Conservation (phyloP, 1,140 invertebrate species). For the Drosophila nikananu region DNA sequence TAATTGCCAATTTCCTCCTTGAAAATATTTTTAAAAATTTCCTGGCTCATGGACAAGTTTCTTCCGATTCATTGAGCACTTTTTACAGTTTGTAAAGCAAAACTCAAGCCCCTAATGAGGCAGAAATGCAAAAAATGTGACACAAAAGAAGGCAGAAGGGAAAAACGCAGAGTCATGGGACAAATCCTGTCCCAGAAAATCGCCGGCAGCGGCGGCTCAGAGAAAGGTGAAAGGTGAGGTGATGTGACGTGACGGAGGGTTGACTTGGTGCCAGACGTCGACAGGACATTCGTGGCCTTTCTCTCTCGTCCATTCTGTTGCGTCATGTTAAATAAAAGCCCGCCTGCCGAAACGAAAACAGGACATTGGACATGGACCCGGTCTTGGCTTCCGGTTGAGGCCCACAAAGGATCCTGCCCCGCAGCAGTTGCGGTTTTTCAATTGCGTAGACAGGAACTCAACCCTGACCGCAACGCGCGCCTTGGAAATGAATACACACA, state of each 20-base stretch:
- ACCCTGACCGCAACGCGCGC: conserved; percentile 49
- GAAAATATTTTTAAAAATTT: neutral
- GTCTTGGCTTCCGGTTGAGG: conserved; percentile 69
- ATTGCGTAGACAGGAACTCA: conserved; percentile 46
- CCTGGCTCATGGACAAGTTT: neutral
- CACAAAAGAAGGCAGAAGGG: conserved; percentile 30
- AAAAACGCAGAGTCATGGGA: conserved; percentile 57
- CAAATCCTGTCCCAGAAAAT: conserved; percentile 56
- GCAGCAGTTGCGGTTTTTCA: conserved; percentile 62
- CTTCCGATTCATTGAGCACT: conserved; percentile 6
- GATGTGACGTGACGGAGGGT: conserved; percentile 23
- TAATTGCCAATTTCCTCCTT: conserved; percentile 29
- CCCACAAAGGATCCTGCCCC: conserved; percentile 41
- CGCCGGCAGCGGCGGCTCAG: conserved; percentile 59
- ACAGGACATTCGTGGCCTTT: conserved; percentile 66
- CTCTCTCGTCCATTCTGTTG: conserved; percentile 64
- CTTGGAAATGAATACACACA: conserved; percentile 50
- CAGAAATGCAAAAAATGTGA: conserved; percentile 42
- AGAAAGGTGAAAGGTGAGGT: conserved; percentile 51
- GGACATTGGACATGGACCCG: conserved; percentile 56
- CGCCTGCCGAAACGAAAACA: conserved; percentile 43
- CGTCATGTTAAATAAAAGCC: conserved; percentile 82
- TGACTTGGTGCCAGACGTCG: conserved; percentile 63
- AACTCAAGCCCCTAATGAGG: conserved; percentile 38
- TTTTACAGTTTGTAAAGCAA: conserved; percentile 13